A percentile compares a stretch with the other conserved stretches of the same genome.
Conservation (phyloP, 2,888 invertebrate species). For the Conus canariensis region DNA sequence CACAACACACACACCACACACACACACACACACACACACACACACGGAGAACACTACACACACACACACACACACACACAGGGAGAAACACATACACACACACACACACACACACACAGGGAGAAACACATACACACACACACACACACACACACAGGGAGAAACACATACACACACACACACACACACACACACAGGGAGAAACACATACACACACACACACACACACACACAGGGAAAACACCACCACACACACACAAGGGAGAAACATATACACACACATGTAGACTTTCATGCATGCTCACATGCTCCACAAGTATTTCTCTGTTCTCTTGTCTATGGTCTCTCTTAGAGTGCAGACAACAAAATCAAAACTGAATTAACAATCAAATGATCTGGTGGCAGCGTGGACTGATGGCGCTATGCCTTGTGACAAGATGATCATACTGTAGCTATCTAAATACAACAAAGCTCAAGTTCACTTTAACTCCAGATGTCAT, state of each 20-base stretch:
- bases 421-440: too few species aligned
- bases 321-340: neutral
- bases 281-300: neutral
- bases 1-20: neutral
- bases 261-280: neutral
- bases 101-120: neutral
- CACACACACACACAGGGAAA: neutral
- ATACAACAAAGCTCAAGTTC: too few species aligned
- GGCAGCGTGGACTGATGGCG: too few species aligned
- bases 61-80: slow-evolving; percentile 17
- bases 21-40: slow-evolving; percentile 10
- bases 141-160: neutral
- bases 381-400: too few species aligned
- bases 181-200: neutral
- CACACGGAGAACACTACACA: neutral
- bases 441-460: too few species aligned
- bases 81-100: too few species aligned
- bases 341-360: neutral
- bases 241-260: slow-evolving; percentile 14
- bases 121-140: slow-evolving; percentile 12
- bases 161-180: slow-evolving; percentile 10
- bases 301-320: neutral
- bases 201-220: neutral
- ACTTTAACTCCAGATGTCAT: neutral
- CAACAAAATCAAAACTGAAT: too few species aligned